Base-by-base conservation (phyloP, 2,113 vertebrate genomes). In the Limnothrissa miodon region DNA sequence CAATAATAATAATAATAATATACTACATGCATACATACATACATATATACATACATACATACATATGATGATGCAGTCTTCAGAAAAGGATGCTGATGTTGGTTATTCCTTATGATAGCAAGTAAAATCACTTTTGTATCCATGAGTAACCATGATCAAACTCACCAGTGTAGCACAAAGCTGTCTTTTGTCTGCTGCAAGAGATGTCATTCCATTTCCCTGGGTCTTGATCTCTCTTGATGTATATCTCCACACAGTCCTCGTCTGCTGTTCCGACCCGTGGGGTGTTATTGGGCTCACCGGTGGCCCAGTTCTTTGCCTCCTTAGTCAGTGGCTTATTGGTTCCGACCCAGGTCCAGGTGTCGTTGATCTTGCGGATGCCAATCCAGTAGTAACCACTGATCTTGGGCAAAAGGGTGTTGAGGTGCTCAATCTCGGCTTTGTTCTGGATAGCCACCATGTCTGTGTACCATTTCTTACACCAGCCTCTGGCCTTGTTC, bases 221-320 rank as follows among this genome's bases (percentile, higher is more conserved):
- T 0, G 88, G 0, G 59, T 97, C 87, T 0, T 0, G 0, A 0
- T 0, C 0, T 0, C 96, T 92, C 90, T 96, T 93, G 83, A 98
- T 95, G 89, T 99, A 99, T 42, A 99, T 99, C 91, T 99, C 98
- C 90, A 99, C 97, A 0, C 98, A 99, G 83, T 99, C 97, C 87
- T 99, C 96, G 15, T 88, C 92, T 70, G 42, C 80, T 36, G 8
- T 78, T 74, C 88, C 93, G 11, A 1, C 11, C 13, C 3, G 13
- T 2, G 2, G 2, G 13, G 11, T 29, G 74, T 98, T 97, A 87
- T 98, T 99, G 56, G 98, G 98, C 82, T 99, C 97, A 0, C 86
- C 59, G 0, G 0, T 0, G 0, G 97, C 98, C 98, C 98, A 99
- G 94, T 98, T 99, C 86, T 94, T 92, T 0, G 96, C 96, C 59